Percentiles rank a stretch among this genome's conserved stretches.
Evolutionary conservation across 2,797 vertebrate species (phyloP).

Genomic region (Coreius guichenoti): DNA sequence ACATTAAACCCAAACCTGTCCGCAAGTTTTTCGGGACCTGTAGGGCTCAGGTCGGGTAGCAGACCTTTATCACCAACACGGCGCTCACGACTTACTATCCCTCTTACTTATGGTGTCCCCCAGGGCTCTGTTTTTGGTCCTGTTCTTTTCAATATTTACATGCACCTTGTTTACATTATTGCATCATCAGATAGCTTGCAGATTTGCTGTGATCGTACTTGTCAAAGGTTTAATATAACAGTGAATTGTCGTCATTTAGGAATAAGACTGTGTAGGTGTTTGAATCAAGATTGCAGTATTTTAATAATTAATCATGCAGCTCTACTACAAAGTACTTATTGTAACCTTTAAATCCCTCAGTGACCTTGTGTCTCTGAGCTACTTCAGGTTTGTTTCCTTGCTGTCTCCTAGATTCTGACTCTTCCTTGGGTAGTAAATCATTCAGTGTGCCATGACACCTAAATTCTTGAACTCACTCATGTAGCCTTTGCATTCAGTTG

Average conservation of each 20-base stretch:
- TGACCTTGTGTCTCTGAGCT: not conserved
- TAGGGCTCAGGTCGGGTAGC: no score
- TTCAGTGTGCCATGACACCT: not conserved
- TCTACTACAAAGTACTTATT: not conserved
- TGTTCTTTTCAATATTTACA: not conserved
- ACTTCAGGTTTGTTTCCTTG: not conserved
- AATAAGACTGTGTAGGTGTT: not conserved
- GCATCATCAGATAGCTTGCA: no score
- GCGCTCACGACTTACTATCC: not conserved
- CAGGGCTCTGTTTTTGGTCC: not conserved
- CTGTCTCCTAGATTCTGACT: not conserved
- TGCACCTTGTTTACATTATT: no score
- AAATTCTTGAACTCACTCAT: not conserved
- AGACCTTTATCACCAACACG: no score
- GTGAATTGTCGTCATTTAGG: not conserved
- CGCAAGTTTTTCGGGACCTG: no score
- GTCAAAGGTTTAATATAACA: not conserved
- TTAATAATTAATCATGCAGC: not conserved
- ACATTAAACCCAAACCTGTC: no score
- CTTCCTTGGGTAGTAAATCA: not conserved
- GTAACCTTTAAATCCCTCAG: not conserved
- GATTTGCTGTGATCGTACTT: no score
- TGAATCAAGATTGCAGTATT: not conserved
- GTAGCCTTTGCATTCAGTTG: not conserved
- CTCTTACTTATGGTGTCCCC: not conserved